Base-by-base conservation (phyloP, 2,888 invertebrate genomes). In the Nomada goodeniana region DNA sequence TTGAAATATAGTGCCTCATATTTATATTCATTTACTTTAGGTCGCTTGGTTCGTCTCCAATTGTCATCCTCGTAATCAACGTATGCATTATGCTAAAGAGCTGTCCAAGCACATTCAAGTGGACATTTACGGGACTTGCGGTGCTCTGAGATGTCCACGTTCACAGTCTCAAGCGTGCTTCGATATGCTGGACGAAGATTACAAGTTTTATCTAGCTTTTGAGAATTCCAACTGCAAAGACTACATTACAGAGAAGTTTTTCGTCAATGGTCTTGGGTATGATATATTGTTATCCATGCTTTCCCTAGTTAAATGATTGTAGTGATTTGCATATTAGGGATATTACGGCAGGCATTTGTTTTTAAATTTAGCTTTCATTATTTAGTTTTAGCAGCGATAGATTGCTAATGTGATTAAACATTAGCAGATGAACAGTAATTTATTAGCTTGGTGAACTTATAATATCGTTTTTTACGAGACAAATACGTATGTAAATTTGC, bases 1-100 rank as follows among this genome's bases (percentile, higher is more conserved):
- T n/a, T 36, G 29, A 18, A 60, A 60, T 60, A 3, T 2, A 9
- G 15, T n/a, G 18, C 29, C 23, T 36, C 29, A 7, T 50, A 44
- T 61, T 44, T 42, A 13, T n/a, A 65, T 2, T 4, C 2, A 23
- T 1, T 57, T 26, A n/a, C 26, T 83, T n/a, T 91, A 96, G 96
- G 97, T 99, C 9, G 99, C 99, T 72, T 99, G 99, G 99, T 99
- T 99, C 94, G 99, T 99, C 73, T 99, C 99, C 53, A 99, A 99
- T 94, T 99, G 99, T 93, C 98, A 97, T 84, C 98, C 99, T 4
- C 96, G 98, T 73, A 99, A 99, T 94, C 97, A 97, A 3, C 96
- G 99, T 15, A 95, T 98, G 80, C 97, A 97, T 88, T 99, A 97
- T 94, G 99, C 98, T 13, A 96, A 96, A 87, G 97, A 97, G 93